A percentile compares a stretch with the other conserved stretches of the same genome.
phyloP scores from a whole-genome alignment of 2,888 invertebrate genomes.

The Glyphotaelius pellucidus region DNA sequence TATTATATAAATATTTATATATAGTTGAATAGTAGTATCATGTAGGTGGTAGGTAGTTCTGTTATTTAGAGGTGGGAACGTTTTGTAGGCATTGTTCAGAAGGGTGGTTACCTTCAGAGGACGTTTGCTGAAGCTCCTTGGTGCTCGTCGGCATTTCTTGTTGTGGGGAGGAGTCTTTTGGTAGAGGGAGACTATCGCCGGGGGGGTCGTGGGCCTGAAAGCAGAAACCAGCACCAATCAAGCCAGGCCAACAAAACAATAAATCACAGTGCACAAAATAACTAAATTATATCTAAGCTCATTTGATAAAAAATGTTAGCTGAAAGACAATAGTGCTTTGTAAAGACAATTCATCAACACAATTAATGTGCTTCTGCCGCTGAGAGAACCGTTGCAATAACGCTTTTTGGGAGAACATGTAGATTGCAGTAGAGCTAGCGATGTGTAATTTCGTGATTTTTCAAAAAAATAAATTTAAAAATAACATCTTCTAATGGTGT shows the following conservation, averaged over 20 bases:
- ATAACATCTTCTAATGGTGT: background rate
- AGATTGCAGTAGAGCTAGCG: background rate
- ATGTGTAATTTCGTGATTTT: background rate
- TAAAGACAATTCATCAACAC: background rate
- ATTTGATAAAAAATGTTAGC: background rate
- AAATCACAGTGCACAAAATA: background rate
- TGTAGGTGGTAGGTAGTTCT: background rate
- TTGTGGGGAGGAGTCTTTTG: background rate
- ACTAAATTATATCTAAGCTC: background rate
- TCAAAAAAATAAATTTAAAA: no score
- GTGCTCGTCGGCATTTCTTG: conserved; percentile 36
- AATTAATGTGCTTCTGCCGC: background rate
- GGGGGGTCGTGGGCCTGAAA: conserved; percentile 13
- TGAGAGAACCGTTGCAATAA: background rate
- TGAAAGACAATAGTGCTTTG: background rate
- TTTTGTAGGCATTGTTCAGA: background rate
- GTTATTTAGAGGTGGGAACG: background rate
- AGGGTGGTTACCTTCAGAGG: conserved; percentile 24
- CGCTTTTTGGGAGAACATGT: background rate
- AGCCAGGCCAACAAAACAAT: conserved; percentile 23
- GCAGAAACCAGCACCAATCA: conserved; percentile 34
- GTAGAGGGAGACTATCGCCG: background rate
- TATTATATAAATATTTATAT: no score
- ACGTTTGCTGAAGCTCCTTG: conserved; percentile 20
- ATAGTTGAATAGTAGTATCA: no score